phyloP scores from a whole-genome alignment of 2,113 vertebrate species.

The Mustela nigripes region DNA sequence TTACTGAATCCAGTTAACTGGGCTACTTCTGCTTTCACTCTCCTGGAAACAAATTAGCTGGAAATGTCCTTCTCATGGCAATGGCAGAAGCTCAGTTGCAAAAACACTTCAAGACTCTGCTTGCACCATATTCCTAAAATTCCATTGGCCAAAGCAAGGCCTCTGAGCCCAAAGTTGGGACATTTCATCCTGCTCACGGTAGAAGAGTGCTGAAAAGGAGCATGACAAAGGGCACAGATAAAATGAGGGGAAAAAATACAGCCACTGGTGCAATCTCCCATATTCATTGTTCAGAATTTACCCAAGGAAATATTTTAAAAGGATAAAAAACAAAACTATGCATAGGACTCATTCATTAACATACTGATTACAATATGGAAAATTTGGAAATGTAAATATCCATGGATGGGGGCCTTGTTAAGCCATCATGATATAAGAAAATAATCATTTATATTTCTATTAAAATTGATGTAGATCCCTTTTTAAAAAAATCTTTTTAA shows the following conservation, averaged over 20 bases:
- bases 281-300: not conserved
- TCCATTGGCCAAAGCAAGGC: not conserved
- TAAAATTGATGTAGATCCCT: not conserved
- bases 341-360: not conserved
- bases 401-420: not conserved
- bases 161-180: not conserved
- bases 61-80: not conserved
- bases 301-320: slow-evolving; percentile 25
- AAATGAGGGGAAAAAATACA: not conserved
- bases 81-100: not conserved
- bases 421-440: not conserved
- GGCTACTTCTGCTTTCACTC: not conserved
- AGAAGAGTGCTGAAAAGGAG: not conserved
- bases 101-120: not conserved
- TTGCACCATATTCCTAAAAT: not conserved
- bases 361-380: not conserved
- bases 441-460: not conserved
- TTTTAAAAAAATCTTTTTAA: not conserved
- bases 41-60: not conserved
- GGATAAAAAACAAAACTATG: not conserved
- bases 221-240: not conserved
- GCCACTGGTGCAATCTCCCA: not conserved
- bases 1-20: not conserved
- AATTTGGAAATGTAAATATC: not conserved
- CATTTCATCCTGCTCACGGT: not conserved